Percentiles rank a stretch among this genome's conserved stretches.
These are phyloP conservation scores for Deroptyus accipitrinus DNA, from an alignment of 2,113 vertebrate genomes.

Conservation along the genomic window DNA sequence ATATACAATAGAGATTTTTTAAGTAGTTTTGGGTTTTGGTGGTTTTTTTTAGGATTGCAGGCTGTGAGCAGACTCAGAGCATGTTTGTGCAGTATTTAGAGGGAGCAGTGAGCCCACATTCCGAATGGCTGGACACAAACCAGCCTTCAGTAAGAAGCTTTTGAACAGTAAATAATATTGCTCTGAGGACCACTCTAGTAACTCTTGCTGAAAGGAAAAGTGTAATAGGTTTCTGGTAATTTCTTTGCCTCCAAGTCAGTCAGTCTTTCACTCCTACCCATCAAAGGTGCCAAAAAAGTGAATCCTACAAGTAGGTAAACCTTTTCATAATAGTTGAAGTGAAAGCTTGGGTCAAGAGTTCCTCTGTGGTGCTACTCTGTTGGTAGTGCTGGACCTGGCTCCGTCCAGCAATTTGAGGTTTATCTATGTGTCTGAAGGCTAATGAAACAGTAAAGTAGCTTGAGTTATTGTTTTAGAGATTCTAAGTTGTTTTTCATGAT, in stretches of 20 bases:
- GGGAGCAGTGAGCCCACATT: background rate
- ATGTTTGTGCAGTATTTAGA: background rate
- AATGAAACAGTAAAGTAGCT: background rate
- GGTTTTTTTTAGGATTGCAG: background rate
- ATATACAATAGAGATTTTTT: background rate
- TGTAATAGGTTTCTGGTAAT: background rate
- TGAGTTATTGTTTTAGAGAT: background rate
- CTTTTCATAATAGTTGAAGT: background rate
- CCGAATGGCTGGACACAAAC: background rate
- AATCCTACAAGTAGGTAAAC: background rate
- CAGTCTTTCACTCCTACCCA: background rate
- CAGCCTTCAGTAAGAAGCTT: background rate
- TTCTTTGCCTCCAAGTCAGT: background rate
- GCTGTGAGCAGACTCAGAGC: background rate
- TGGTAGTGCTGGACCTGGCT: background rate
- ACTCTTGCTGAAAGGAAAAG: background rate
- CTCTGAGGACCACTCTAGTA: background rate
- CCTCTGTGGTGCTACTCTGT: background rate
- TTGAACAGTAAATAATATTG: background rate
- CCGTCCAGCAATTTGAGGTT: background rate
- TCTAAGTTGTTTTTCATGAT: background rate
- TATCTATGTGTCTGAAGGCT: background rate
- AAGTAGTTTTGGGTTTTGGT: background rate
- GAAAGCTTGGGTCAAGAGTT: background rate
- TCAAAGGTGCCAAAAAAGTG: background rate